Evolutionary conservation across 2,888 invertebrate genomes (phyloP).

Genomic region (Volucella inflata): DNA sequence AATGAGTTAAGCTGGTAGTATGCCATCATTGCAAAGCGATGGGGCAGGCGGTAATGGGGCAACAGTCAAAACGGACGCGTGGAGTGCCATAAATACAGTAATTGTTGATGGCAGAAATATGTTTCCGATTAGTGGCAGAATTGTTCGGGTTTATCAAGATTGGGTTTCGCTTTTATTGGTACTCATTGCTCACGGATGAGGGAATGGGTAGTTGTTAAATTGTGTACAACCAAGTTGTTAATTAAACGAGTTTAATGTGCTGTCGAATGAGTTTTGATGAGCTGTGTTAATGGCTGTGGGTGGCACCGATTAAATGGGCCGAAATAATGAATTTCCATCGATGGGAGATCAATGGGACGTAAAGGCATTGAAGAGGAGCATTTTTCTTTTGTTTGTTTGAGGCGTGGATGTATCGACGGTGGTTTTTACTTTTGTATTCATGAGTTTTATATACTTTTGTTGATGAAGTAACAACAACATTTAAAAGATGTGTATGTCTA

Average conservation of each 20-base stretch:
- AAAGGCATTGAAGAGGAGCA: neutral
- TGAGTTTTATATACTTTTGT: neutral
- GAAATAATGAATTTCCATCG: slow-evolving; percentile 18
- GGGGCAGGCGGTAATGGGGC: neutral
- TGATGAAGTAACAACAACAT: no score
- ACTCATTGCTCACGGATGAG: slow-evolving; percentile 17
- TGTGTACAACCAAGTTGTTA: slow-evolving; percentile 65
- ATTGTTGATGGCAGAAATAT: slow-evolving; percentile 73
- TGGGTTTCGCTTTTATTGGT: slow-evolving; percentile 50
- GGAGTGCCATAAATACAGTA: slow-evolving; percentile 59
- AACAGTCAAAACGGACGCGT: slow-evolving; percentile 20
- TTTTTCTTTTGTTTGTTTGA: neutral
- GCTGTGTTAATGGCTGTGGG: slow-evolving; percentile 49
- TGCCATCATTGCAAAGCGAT: neutral
- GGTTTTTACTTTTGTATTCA: neutral
- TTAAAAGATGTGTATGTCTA: no score
- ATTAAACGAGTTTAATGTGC: slow-evolving; percentile 70
- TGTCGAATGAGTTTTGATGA: slow-evolving; percentile 59
- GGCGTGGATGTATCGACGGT: no score
- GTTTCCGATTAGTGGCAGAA: slow-evolving; percentile 72
- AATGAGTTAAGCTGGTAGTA: neutral
- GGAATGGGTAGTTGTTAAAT: slow-evolving; percentile 23
- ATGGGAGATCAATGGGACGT: neutral
- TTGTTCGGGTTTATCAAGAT: slow-evolving; percentile 65
- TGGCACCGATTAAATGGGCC: slow-evolving; percentile 21